phyloP scores from a whole-genome alignment of 1,140 invertebrate genomes.

The Plutomurus gul region DNA sequence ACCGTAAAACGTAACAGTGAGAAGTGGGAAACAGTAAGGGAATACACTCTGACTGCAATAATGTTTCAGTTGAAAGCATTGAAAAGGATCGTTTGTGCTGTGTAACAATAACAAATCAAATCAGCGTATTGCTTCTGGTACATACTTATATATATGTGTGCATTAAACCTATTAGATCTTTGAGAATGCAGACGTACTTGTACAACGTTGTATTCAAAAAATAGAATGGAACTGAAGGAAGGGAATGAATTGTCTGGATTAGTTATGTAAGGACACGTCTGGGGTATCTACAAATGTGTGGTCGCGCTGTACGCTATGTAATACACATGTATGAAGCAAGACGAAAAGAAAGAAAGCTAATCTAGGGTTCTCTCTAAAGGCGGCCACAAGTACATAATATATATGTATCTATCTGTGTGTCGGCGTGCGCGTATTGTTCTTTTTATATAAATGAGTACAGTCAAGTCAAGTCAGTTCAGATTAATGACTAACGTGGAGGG shows the following conservation, averaged over 20 bases:
- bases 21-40: too few species aligned
- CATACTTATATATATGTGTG: not conserved
- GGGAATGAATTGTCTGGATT: conserved; percentile 24
- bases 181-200: too few species aligned
- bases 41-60: too few species aligned
- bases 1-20: too few species aligned
- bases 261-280: not conserved
- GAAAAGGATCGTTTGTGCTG: not conserved
- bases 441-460: conserved; percentile 14
- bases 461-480: conserved; percentile 23
- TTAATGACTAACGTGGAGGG: conserved; percentile 3
- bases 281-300: not conserved
- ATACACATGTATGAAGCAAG: too few species aligned
- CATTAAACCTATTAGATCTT: too few species aligned
- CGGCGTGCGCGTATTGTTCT: not conserved
- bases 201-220: too few species aligned
- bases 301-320: too few species aligned
- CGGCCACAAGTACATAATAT: not conserved
- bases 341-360: conserved; percentile 2
- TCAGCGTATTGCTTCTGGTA: not conserved
- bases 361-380: not conserved
- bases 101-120: conserved; percentile 25
- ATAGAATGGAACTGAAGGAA: not conserved
- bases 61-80: not conserved
- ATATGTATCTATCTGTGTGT: not conserved